phyloP scores from a whole-genome alignment of 2,888 invertebrate species.

The Agonopterix alstromeriana region DNA sequence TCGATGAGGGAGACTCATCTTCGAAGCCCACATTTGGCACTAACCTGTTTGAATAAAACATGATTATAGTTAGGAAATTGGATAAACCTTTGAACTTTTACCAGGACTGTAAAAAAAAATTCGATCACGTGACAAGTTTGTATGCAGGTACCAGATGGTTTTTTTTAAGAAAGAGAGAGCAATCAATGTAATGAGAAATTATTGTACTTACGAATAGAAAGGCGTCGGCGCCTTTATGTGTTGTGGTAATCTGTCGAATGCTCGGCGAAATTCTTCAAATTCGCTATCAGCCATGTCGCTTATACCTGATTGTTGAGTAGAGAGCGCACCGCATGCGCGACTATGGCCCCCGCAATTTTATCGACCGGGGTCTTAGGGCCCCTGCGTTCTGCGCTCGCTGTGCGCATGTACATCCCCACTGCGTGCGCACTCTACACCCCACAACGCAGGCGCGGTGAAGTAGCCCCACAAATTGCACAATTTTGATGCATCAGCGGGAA shows the following conservation, averaged over 20 bases:
- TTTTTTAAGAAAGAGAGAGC: not conserved
- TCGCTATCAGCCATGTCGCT: slow-evolving; percentile 93
- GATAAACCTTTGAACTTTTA: not conserved
- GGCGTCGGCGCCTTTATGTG: slow-evolving; percentile 87
- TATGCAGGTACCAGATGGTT: not conserved
- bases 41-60: slow-evolving; percentile 70
- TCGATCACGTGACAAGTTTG: slow-evolving; percentile 26
- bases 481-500: slow-evolving; percentile 45
- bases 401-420: slow-evolving; percentile 31
- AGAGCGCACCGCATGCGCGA: slow-evolving; percentile 54
- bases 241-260: slow-evolving; percentile 88
- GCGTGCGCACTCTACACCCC: slow-evolving; percentile 33
- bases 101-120: no score
- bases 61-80: slow-evolving; percentile 7
- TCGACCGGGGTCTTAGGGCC: slow-evolving; percentile 39
- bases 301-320: slow-evolving; percentile 81
- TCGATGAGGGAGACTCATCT: slow-evolving; percentile 88
- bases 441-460: slow-evolving; percentile 23
- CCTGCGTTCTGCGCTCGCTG: not conserved
- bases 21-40: slow-evolving; percentile 90
- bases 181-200: slow-evolving; percentile 4
- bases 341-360: slow-evolving; percentile 31
- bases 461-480: slow-evolving; percentile 22
- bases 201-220: slow-evolving; percentile 90
- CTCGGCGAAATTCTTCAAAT: slow-evolving; percentile 94